Percentiles rank a stretch among this genome's conserved stretches.
These are phyloP conservation scores for Epizoanthus illoricatus DNA, from an alignment of 92 coral and sea anemone species.

Conservation along the genomic window DNA sequence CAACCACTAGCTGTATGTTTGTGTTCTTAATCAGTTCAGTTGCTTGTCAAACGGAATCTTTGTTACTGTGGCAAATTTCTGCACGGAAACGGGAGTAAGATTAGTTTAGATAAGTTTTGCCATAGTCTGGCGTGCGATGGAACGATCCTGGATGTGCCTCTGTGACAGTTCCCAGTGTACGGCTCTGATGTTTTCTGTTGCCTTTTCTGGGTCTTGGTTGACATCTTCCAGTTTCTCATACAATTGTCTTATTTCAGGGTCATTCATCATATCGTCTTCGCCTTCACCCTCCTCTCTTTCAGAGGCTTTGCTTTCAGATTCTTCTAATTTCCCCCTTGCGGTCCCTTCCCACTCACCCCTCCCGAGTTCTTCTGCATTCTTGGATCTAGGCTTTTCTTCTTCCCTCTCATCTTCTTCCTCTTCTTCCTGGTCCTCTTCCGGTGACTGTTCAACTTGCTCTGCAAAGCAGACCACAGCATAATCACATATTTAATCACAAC, in stretches of 20 bases:
- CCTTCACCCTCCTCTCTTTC: conserved; percentile 14
- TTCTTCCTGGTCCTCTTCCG: conserved; percentile 14
- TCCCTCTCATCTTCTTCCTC: conserved; percentile 32
- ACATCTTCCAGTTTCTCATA: conserved; percentile 19
- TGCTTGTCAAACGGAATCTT: no score
- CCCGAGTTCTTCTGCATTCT: conserved; percentile 23
- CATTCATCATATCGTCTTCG: conserved; percentile 17
- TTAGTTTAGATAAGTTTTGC: conserved; percentile 2
- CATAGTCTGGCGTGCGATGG: neutral
- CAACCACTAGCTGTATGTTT: no score
- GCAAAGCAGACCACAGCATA: neutral
- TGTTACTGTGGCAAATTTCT: no score
- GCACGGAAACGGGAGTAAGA: neutral
- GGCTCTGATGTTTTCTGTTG: conserved; percentile 13
- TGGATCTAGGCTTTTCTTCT: conserved; percentile 31
- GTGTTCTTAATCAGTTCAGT: no score
- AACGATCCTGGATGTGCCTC: conserved; percentile 22
- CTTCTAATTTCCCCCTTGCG: neutral
- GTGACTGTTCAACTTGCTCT: neutral
- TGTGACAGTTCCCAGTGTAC: conserved; percentile 12
- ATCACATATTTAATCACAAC: neutral
- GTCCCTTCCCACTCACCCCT: conserved; percentile 9
- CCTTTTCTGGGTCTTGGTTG: neutral
- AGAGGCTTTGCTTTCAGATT: neutral
- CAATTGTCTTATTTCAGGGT: neutral